Evolutionary conservation across 1,140 invertebrate species (phyloP).

Genomic region (Plodia interpunctella): DNA sequence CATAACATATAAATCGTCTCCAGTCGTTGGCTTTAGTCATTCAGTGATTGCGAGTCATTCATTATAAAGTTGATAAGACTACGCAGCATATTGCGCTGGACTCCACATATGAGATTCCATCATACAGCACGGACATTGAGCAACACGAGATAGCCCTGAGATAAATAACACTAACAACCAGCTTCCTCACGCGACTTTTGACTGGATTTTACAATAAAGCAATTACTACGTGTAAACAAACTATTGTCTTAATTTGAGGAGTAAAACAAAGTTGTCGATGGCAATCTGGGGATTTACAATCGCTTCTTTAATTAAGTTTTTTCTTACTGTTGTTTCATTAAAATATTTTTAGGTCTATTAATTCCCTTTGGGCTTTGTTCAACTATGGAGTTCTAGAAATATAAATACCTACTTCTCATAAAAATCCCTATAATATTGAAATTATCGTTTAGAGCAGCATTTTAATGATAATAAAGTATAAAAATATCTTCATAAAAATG

Average conservation of each 20-base stretch:
- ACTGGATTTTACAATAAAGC: conserved; percentile 13
- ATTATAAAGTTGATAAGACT: background rate
- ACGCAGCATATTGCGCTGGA: background rate
- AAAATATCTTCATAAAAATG: too few species aligned
- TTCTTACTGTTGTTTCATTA: conserved; percentile 12
- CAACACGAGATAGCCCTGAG: conserved; percentile 60
- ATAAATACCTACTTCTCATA: too few species aligned
- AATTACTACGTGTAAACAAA: conserved; percentile 6
- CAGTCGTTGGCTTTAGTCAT: too few species aligned
- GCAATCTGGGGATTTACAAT: background rate
- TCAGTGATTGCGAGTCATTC: background rate
- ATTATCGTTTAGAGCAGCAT: too few species aligned
- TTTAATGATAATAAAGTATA: too few species aligned
- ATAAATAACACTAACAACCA: conserved; percentile 55
- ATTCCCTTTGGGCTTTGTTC: too few species aligned
- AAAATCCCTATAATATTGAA: too few species aligned
- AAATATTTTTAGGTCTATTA: too few species aligned
- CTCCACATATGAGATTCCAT: conserved; percentile 13
- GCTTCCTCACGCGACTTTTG: conserved; percentile 54
- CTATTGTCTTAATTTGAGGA: background rate
- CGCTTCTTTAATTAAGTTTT: background rate
- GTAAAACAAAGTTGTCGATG: background rate
- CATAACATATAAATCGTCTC: too few species aligned
- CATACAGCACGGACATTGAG: conserved; percentile 27
- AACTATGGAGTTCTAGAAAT: too few species aligned